Base-by-base conservation (phyloP, 2,888 invertebrate species). In the Rhyacophila evoluta region DNA sequence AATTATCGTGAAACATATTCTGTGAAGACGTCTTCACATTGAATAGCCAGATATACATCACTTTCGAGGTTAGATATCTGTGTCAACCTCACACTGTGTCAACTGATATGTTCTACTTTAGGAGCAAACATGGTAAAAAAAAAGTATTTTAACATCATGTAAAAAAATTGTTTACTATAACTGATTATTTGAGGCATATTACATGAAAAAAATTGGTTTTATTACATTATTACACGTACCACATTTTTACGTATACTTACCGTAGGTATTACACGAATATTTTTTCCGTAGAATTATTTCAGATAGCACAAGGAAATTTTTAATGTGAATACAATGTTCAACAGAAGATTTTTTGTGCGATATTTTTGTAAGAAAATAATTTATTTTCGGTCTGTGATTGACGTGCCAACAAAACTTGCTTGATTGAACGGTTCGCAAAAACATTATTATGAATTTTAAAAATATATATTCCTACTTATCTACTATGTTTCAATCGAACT, bases 281-380 rank as follows among this genome's bases (percentile, higher is more conserved):
- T 39, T 39, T n/a, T 39, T n/a, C n/a, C 15, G 39, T 55, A 19
- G 19, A 55, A 25, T 55, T 8, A 55, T 55, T 55, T 55, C 19
- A 55, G 55, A 55, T 19, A 25, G 19, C 55, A 55, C 55, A 10
- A 19, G 19, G 8, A 8, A 19, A 55, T 25, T 55, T 55, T 55
- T 55, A 55, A 55, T 55, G 55, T 19, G 55, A 55, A 55, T 55
- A 55, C 55, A 19, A 55, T 55, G 55, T 55, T 55, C 6, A 55
- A 4, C 25, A 12, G 25, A 55, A 12, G 55, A 55, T 55, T 55
- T 55, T 55, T 55, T 55, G 41, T 55, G 55, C 55, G 55, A 55
- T 55, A 55, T 55, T 55, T 55, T 55, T 19, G 19, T 55, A 15
- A 19, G 55, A 10, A 19, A 55, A 55, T 55, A 55, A 55, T 55